A percentile compares a stretch with the other conserved stretches of the same genome.
Evolutionary conservation across 2,888 invertebrate genomes (phyloP).

Genomic region (Leptothorax acervorum): DNA sequence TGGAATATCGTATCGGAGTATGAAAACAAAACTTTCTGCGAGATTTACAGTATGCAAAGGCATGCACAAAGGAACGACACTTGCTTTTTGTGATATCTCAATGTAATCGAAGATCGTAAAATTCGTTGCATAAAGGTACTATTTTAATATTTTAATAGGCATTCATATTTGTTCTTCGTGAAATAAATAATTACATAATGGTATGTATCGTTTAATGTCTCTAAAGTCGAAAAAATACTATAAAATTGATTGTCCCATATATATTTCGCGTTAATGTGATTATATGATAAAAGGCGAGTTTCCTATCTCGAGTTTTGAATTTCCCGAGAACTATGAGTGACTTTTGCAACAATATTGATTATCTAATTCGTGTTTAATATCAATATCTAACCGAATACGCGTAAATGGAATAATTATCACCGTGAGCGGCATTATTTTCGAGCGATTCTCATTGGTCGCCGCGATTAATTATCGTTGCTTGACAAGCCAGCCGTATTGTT

Average conservation of each 20-base stretch:
- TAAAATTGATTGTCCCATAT: not conserved
- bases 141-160: not conserved
- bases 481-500: slow-evolving; percentile 65
- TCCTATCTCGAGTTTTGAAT: not conserved
- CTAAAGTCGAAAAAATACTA: not conserved
- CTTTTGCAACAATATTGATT: slow-evolving; percentile 13
- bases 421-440: slow-evolving; percentile 54
- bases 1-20: not conserved
- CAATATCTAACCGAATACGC: not conserved
- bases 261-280: not conserved
- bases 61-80: not conserved
- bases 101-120: not conserved
- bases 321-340: not conserved
- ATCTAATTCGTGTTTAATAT: slow-evolving; percentile 58
- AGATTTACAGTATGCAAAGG: not conserved
- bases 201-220: not conserved
- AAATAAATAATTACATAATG: not conserved
- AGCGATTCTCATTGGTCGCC: slow-evolving; percentile 16
- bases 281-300: not conserved
- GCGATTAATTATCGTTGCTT: slow-evolving; percentile 66
- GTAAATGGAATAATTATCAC: slow-evolving; percentile 51
- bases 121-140: not conserved
- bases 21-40: not conserved
- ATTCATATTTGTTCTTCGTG: not conserved
- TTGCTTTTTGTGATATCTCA: not conserved